A percentile compares a stretch with the other conserved stretches of the same genome.
These are phyloP conservation scores for Promerops cafer DNA, from an alignment of 2,113 vertebrate genomes.

Conservation along the genomic window DNA sequence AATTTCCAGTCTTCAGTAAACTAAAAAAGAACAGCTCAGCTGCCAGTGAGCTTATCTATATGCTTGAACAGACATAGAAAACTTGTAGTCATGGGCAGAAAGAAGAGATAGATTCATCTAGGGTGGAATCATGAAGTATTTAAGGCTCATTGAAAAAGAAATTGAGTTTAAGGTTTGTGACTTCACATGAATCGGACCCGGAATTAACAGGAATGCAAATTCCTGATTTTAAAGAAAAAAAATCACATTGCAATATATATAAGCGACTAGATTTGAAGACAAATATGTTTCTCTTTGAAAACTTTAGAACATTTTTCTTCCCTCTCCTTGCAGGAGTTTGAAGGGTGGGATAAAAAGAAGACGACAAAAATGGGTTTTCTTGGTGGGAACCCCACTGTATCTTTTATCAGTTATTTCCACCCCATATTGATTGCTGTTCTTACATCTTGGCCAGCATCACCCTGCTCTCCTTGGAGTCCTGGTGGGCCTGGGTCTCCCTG, in stretches of 20 bases:
- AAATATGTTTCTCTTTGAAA: not conserved
- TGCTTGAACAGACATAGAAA: not conserved
- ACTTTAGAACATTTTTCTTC: not conserved
- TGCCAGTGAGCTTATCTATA: not conserved
- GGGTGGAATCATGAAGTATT: not conserved
- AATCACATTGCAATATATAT: not conserved
- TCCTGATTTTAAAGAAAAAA: not conserved
- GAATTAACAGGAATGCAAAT: not conserved
- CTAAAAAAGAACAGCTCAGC: not conserved
- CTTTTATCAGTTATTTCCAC: not conserved
- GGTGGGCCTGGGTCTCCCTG: slow-evolving; percentile 46
- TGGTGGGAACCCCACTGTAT: not conserved
- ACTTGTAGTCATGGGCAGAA: not conserved
- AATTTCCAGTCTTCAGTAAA: not conserved
- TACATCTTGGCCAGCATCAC: slow-evolving; percentile 47
- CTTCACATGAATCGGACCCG: not conserved
- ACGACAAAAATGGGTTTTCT: not conserved
- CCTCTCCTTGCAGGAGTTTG: not conserved
- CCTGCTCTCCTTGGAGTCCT: slow-evolving; percentile 30
- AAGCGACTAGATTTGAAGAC: not conserved
- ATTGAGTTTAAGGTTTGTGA: not conserved
- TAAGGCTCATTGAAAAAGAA: not conserved
- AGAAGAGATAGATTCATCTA: not conserved
- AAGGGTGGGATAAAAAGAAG: not conserved
- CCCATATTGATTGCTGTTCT: not conserved